Base-by-base conservation (phyloP, 92 coral and sea anemone genomes). In the Zoanthus sansibaricus region DNA sequence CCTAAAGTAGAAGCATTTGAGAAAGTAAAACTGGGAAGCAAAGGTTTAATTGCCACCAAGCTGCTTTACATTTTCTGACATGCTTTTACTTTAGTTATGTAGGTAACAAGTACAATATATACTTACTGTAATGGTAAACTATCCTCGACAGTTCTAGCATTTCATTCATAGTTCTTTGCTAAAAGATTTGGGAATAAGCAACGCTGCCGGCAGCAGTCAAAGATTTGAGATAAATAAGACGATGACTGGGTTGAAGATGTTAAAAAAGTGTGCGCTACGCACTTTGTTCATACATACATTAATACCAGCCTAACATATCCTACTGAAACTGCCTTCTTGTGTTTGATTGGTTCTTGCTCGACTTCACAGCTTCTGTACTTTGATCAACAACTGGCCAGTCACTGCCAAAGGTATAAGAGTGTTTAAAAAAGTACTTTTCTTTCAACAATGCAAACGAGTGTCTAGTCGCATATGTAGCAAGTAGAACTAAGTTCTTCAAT, bases 231-330 rank as follows among this genome's bases (percentile, higher is more conserved):
- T 21, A 17, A 48, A 69, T 49, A 25, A 68, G 58, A 56, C 7
- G 30, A 58, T 30, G 64, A 25, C 20, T 25, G 17, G 1, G 70
- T 14, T 33, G 44, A 32, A 42, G 25, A 15, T 71, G 16, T 17
- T 33, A 8, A 37, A 51, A 45, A 15, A 56, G 45, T 52, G 52
- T 10, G 70, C 30, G 71, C 67, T 71, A 52, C 10, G 62, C 87
- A 69, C 33, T 49, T 90, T 88, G 87, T 90, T 86, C 95, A 94
- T 92, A 89, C 87, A 92, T 89, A 90, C 91, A 90, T 69, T 25
- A 16, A 62, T 83, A 79, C 87, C 87, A 90, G 94, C 92, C 94
- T 92, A 92, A 90, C 87, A 90, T 78, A 78, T 89, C 98, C 98
- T 92, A 94, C 51, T 88, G 94, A 69, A 64, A 87, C 91, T 79